These are phyloP conservation scores for Heterohyrax brucei DNA, from an alignment of 2,797 vertebrate species.

Conservation along the genomic window DNA sequence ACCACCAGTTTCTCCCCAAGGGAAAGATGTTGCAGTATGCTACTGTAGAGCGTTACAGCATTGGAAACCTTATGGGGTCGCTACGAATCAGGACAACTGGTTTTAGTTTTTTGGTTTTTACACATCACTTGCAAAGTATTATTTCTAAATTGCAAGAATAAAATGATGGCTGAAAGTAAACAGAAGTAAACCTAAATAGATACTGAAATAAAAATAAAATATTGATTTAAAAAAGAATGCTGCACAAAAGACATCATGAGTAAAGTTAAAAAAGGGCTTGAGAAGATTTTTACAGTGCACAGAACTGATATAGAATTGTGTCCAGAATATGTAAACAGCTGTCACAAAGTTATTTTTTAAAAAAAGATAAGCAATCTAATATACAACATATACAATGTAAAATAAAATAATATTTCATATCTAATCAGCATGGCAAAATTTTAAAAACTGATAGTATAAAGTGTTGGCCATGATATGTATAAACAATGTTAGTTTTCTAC, in stretches of 20 bases:
- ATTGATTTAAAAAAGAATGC: background rate
- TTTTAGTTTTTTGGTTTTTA: too few species aligned
- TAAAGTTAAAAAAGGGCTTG: background rate
- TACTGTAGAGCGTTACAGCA: too few species aligned
- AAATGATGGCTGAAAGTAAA: too few species aligned
- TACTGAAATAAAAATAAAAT: background rate
- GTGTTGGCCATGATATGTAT: background rate
- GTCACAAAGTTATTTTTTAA: background rate
- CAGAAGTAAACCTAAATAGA: too few species aligned
- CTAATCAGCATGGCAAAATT: background rate
- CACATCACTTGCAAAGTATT: too few species aligned
- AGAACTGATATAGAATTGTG: background rate
- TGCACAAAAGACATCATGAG: background rate
- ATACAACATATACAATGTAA: background rate
- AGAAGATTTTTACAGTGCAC: background rate
- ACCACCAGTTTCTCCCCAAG: too few species aligned
- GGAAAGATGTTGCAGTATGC: too few species aligned
- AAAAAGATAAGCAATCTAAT: background rate
- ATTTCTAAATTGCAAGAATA: too few species aligned
- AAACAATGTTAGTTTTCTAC: background rate
- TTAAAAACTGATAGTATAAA: background rate
- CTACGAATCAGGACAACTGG: too few species aligned
- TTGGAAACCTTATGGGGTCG: too few species aligned
- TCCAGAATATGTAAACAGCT: background rate
- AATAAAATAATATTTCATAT: background rate